phyloP scores from a whole-genome alignment of 2,888 invertebrate genomes.

The Hirtodrosophila alboralis region DNA sequence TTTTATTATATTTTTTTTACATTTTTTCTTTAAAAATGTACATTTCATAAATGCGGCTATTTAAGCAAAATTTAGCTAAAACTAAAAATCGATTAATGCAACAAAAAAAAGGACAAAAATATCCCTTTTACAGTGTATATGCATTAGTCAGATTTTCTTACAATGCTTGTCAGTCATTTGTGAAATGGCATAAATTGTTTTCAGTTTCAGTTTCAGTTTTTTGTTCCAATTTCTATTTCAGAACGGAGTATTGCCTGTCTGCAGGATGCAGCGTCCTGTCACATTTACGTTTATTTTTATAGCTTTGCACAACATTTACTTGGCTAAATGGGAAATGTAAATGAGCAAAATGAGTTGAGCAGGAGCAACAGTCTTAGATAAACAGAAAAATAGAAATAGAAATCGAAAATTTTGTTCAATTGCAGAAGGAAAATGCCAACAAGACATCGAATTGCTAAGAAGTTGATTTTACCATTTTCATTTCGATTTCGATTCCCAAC shows the following conservation, averaged over 20 bases:
- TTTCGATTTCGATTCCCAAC: conserved; percentile 26
- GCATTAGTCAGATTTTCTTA: too few relatives aligned
- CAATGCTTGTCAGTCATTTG: conserved; percentile 20
- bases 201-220: conserved; percentile 2
- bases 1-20: too few relatives aligned
- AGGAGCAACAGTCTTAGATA: conserved; percentile 54
- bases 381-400: conserved; percentile 58
- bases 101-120: too few relatives aligned
- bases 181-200: conserved; percentile 36
- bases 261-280: conserved; percentile 6
- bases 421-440: conserved; percentile 46
- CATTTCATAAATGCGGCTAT: too few relatives aligned
- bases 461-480: conserved; percentile 49
- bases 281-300: conserved; percentile 57
- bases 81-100: too few relatives aligned
- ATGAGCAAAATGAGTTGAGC: conserved; percentile 65
- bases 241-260: conserved; percentile 2
- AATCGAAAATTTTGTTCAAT: conserved; percentile 55
- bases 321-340: conserved; percentile 59
- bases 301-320: conserved; percentile 61
- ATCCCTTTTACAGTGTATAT: neutral
- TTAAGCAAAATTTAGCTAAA: too few relatives aligned
- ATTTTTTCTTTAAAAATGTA: too few relatives aligned
- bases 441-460: conserved; percentile 42
- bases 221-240: conserved; percentile 1